These are phyloP conservation scores for Lasioglossum marginatum DNA, from an alignment of 2,888 invertebrate species.

Conservation along the genomic window DNA sequence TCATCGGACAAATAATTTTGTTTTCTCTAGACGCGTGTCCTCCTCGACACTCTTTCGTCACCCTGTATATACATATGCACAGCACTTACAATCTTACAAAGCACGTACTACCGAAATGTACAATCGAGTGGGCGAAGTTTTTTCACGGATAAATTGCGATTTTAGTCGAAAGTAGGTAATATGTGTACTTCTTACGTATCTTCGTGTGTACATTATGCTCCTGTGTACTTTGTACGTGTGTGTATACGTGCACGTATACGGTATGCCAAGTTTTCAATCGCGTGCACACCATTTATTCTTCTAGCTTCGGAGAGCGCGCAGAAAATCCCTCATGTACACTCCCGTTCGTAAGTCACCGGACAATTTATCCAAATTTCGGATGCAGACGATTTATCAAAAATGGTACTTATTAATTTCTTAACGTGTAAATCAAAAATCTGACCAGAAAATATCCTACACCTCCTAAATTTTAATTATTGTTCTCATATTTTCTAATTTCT, in stretches of 20 bases:
- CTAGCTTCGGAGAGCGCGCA: background rate
- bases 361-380: no score
- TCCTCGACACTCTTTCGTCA: constrained; percentile 33
- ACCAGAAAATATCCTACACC: no score
- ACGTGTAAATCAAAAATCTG: no score
- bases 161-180: constrained; percentile 61
- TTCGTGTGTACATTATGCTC: constrained; percentile 49
- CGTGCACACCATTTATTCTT: background rate
- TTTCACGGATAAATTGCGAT: constrained; percentile 55
- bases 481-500: no score
- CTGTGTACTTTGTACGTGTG: constrained; percentile 37
- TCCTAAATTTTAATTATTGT: no score
- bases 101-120: constrained; percentile 64
- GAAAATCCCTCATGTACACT: background rate
- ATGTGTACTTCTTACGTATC: constrained; percentile 59
- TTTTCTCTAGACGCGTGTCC: constrained; percentile 38
- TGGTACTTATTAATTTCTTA: no score
- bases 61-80: constrained; percentile 68
- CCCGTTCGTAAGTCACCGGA: no score
- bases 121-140: constrained; percentile 60
- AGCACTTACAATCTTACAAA: constrained; percentile 64
- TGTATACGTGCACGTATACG: constrained; percentile 8
- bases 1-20: constrained; percentile 65
- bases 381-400: no score
- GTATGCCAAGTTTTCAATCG: background rate